Conservation (phyloP, 1,140 invertebrate species). For the Chymomyza costata region DNA sequence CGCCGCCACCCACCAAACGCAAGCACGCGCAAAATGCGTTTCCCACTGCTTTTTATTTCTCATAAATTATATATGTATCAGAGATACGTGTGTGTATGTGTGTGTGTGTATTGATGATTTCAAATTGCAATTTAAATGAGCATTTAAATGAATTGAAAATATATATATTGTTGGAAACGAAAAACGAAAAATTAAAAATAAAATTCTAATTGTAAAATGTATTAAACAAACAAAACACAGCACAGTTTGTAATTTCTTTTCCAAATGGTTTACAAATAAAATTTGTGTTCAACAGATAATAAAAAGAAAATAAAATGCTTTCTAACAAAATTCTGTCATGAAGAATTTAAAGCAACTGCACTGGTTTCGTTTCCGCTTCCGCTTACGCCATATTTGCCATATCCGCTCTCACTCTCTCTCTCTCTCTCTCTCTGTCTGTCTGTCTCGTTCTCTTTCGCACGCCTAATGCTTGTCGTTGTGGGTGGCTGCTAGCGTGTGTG, state of each 20-base stretch:
- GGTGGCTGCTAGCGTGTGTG: constrained; percentile 2
- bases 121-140: constrained; percentile 56
- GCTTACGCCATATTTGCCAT: constrained; percentile 11
- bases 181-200: constrained; percentile 14
- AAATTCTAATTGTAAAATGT: constrained; percentile 34
- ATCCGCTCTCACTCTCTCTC: constrained; percentile 12
- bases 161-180: constrained; percentile 1
- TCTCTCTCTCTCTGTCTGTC: constrained; percentile 8
- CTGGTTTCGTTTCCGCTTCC: constrained; percentile 38
- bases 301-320: constrained; percentile 43
- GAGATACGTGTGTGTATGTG: constrained; percentile 27
- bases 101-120: constrained; percentile 18
- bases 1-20: neutral
- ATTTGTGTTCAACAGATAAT: neutral
- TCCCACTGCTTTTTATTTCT: constrained; percentile 67
- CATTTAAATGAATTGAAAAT: constrained; percentile 60
- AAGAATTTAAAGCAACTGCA: constrained; percentile 68
- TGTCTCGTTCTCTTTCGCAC: neutral
- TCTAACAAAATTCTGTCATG: constrained; percentile 44
- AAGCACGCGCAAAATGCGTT: constrained; percentile 58
- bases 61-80: constrained; percentile 52
- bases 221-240: constrained; percentile 23
- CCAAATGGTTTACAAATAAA: constrained; percentile 18
- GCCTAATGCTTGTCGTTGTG: no score
- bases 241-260: constrained; percentile 28